Percentiles rank a stretch among this genome's conserved stretches.
Evolutionary conservation across 2,113 vertebrate species (phyloP).

Genomic region (Ancistrus triradiatus): DNA sequence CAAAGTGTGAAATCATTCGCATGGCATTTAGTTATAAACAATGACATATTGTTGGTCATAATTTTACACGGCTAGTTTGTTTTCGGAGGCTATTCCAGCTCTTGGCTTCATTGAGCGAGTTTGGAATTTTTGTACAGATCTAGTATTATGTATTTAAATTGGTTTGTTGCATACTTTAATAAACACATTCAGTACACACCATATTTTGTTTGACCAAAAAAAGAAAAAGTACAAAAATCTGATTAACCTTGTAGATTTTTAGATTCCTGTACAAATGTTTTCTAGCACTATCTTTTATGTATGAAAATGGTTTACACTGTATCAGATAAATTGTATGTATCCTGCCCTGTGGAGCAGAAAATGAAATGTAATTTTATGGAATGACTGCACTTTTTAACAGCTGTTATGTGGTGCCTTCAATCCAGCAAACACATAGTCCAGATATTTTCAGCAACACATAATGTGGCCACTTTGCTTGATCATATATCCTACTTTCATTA

Average conservation of each 20-base stretch:
- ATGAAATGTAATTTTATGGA: conserved; percentile 66
- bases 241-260: conserved; percentile 68
- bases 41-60: too few relatives aligned
- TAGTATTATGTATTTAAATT: conserved; percentile 68
- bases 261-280: conserved; percentile 67
- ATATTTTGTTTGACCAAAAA: conserved; percentile 63
- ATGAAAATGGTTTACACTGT: conserved; percentile 71
- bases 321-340: conserved; percentile 73
- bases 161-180: conserved; percentile 63
- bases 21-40: too few relatives aligned
- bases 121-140: conserved; percentile 72
- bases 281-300: conserved; percentile 64
- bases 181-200: conserved; percentile 63
- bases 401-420: conserved; percentile 46
- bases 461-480: conserved; percentile 47
- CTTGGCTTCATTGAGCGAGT: conserved; percentile 56
- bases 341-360: conserved; percentile 79
- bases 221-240: conserved; percentile 33
- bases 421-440: conserved; percentile 50
- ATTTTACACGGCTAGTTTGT: conserved; percentile 28
- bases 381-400: conserved; percentile 65
- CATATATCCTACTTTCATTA: conserved; percentile 35
- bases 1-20: too few relatives aligned
- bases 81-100: conserved; percentile 49
- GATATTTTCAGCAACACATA: conserved; percentile 46